Evolutionary conservation across 2,888 invertebrate genomes (phyloP), one percentile per base, ranked within the genome.

Genomic region (Parelbella ahira): DNA sequence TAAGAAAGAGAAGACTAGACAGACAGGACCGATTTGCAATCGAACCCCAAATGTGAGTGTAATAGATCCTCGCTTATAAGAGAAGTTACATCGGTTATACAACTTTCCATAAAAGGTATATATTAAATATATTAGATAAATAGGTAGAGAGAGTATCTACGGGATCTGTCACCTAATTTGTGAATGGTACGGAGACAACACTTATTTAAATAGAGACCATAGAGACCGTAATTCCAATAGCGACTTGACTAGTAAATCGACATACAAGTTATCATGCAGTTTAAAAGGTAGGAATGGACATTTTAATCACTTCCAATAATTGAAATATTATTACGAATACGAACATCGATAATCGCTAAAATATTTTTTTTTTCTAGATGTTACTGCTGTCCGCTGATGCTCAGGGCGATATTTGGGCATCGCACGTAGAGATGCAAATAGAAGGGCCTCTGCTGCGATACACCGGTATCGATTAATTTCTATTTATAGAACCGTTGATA

Each of bases 211-310:
- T 64, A 66, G 55, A 55, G 47, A n/a, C n/a, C n/a, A n/a, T n/a
- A n/a, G 68, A 68, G 71, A 76, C 69, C n/a, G n/a, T n/a, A n/a
- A 73, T 72, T 68, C 73, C 70, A 70, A 82, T 73, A 75, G 75
- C 69, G 67, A 73, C 58, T 53, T 49, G 45, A 50, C 58, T 39
- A 39, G 32, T 58, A 65, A 61, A 59, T 54, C 58, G 53, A 62
- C 43, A 58, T 63, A 65, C 66, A 68, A 62, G 53, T 67, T 33
- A 41, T 33, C 33, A 41, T 33, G 20, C 33, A 27, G 21, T 33
- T 39, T 27, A 41, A 41, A 33, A 41, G 33, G 63, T 69, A 70
- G 69, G 68, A 72, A 68, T 74, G 74, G 74, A 77, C 75, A 74
- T 62, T 63, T 63, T 65, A 44, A 60, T 56, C 60, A 41, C 20